Evolutionary conservation across 2,113 vertebrate species (phyloP), one percentile per base, ranked within the genome.

Genomic region (Pelmatolapia mariae): DNA sequence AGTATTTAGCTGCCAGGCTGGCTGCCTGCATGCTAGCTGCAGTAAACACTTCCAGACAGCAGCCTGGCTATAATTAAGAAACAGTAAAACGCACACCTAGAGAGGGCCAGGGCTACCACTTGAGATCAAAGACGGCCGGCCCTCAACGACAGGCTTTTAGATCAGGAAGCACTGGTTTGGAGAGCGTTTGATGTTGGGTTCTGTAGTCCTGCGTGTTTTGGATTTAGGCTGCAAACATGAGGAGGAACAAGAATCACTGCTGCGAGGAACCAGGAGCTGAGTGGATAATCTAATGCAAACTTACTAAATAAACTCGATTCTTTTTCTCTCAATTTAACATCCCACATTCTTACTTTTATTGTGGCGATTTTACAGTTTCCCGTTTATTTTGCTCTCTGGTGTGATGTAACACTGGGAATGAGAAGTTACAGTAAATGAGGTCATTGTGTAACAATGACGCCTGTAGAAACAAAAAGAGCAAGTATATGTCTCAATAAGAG

Each of bases 31-130:
- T 83, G 86, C 71, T 83, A 73, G 80, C 80, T 90, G 89, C 90
- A 76, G 89, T 93, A 93, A 96, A 95, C 91, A 78, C 84, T 95
- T 94, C 90, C 94, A 96, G 90, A 95, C 94, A 90, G 90, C 90
- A 91, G 87, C 83, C 91, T 90, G 92, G 88, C 94, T 95, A 84
- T 96, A 96, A 97, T 96, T 95, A 96, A 90, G 92, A 93, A 38
- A 80, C 94, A 93, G 94, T 94, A 94, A 96, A 96, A 95, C 85
- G 91, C 87, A 94, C 93, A 95, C 92, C 94, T 93, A 94, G 89
- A 8, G 31, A 83, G 87, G 82, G 87, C 88, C 52, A 38, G 45
- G 83, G 88, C 89, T 89, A 85, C 92, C 52, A 89, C 91, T 94
- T 89, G 63, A 96, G 94, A 95, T 96, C 94, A 96, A 96, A 96